These are phyloP conservation scores for Conger conger DNA, from an alignment of 2,113 vertebrate species.

Conservation along the genomic window DNA sequence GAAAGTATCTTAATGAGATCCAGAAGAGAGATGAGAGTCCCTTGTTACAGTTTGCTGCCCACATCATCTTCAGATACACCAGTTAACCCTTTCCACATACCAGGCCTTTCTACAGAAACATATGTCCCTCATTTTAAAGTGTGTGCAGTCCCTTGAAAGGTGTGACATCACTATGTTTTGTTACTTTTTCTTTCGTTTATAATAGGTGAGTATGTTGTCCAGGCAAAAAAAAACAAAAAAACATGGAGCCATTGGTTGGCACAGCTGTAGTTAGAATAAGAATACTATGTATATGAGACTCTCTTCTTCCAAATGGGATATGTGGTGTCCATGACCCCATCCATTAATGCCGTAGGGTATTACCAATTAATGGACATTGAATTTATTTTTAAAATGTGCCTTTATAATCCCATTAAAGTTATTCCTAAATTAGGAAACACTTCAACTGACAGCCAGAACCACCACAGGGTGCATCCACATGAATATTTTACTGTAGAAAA, in stretches of 20 bases:
- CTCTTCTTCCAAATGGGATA: neutral
- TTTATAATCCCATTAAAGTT: constrained; percentile 3
- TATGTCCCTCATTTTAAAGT: neutral
- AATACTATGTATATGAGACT: neutral
- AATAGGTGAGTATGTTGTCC: too few relatives aligned
- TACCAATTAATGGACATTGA: neutral
- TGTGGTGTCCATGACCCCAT: neutral
- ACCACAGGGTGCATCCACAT: neutral
- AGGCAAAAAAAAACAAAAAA: too few relatives aligned
- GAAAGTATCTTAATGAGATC: too few relatives aligned
- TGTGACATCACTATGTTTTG: neutral
- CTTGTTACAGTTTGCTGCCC: too few relatives aligned
- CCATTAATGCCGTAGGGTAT: neutral
- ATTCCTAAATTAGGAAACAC: neutral
- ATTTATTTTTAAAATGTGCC: neutral
- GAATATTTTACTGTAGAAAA: neutral
- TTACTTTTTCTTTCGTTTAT: neutral
- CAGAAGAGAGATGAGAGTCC: too few relatives aligned
- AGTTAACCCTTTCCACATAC: too few relatives aligned
- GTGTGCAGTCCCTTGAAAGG: neutral
- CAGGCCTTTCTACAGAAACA: too few relatives aligned
- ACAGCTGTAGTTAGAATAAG: neutral
- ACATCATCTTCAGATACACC: too few relatives aligned
- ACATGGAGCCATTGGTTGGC: neutral
- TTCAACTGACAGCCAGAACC: neutral